Percentiles rank a stretch among this genome's conserved stretches.
Conservation (phyloP, 1,140 invertebrate species). For the Eriosoma lanigerum region DNA sequence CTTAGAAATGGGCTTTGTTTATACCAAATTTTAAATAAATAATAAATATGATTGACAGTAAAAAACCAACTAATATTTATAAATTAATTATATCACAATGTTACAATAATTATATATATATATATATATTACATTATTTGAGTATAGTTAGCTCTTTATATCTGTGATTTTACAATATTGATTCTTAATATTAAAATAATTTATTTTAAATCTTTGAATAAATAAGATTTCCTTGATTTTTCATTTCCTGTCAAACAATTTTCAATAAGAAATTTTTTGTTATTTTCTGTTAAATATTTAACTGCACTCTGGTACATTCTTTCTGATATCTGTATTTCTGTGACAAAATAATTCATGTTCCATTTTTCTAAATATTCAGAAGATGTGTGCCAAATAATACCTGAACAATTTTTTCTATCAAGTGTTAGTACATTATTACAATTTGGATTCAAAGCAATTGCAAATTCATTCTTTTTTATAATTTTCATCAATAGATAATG, state of each 20-base stretch:
- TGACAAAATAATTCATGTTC: slow-evolving; percentile 19
- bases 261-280: slow-evolving; percentile 5
- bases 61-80: too few relatives aligned
- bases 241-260: background rate
- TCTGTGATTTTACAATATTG: too few relatives aligned
- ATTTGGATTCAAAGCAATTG: slow-evolving; percentile 24
- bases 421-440: background rate
- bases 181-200: too few relatives aligned
- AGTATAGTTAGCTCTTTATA: too few relatives aligned
- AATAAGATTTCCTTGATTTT: slow-evolving; percentile 27
- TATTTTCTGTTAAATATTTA: slow-evolving; percentile 19
- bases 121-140: too few relatives aligned
- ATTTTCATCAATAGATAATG: slow-evolving; percentile 43
- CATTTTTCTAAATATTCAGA: slow-evolving; percentile 27
- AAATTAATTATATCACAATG: too few relatives aligned
- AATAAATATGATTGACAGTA: too few relatives aligned
- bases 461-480: slow-evolving; percentile 37
- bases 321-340: slow-evolving; percentile 47
- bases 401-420: slow-evolving; percentile 25
- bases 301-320: slow-evolving; percentile 40
- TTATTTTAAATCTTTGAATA: slow-evolving; percentile 4
- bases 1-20: too few relatives aligned
- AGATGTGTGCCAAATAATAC: slow-evolving; percentile 49
- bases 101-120: too few relatives aligned
- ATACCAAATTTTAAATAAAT: too few relatives aligned